phyloP scores from a whole-genome alignment of 2,888 invertebrate genomes.

The Tortrix viridana region DNA sequence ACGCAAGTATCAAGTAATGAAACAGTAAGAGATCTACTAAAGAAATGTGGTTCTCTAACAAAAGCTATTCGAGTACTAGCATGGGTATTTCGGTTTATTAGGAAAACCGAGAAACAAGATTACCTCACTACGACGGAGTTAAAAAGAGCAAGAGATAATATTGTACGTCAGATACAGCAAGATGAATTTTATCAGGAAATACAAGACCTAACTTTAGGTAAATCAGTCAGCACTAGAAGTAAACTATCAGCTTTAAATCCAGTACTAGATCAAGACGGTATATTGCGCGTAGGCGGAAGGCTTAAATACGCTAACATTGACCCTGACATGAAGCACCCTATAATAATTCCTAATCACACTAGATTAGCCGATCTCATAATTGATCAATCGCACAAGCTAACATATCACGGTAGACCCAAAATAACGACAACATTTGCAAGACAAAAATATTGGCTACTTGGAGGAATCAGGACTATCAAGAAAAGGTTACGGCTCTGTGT shows the following conservation, averaged over 20 bases:
- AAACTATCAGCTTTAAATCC: neutral
- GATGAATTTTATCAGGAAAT: neutral
- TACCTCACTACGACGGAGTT: neutral
- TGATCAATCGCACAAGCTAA: conserved; percentile 25
- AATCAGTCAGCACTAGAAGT: conserved; percentile 1
- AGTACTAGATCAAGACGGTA: neutral
- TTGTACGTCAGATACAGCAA: neutral
- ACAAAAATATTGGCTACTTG: conserved; percentile 28
- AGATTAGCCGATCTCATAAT: conserved; percentile 28
- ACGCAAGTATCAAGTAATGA: neutral
- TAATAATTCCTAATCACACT: conserved; percentile 16
- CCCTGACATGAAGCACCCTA: conserved; percentile 27
- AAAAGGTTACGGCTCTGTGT: conserved; percentile 14
- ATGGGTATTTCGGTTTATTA: neutral
- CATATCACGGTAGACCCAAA: conserved; percentile 22
- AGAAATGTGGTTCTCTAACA: neutral
- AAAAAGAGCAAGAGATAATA: neutral
- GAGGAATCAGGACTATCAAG: conserved; percentile 8
- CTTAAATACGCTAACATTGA: conserved; percentile 9
- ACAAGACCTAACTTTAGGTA: neutral
- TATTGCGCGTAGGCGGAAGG: conserved; percentile 4
- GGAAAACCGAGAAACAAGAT: neutral
- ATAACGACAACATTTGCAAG: conserved; percentile 19
- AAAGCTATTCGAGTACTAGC: neutral
- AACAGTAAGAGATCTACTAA: neutral